These are phyloP conservation scores for Parasteatoda lunata DNA, from an alignment of 2,888 invertebrate species.

Conservation along the genomic window DNA sequence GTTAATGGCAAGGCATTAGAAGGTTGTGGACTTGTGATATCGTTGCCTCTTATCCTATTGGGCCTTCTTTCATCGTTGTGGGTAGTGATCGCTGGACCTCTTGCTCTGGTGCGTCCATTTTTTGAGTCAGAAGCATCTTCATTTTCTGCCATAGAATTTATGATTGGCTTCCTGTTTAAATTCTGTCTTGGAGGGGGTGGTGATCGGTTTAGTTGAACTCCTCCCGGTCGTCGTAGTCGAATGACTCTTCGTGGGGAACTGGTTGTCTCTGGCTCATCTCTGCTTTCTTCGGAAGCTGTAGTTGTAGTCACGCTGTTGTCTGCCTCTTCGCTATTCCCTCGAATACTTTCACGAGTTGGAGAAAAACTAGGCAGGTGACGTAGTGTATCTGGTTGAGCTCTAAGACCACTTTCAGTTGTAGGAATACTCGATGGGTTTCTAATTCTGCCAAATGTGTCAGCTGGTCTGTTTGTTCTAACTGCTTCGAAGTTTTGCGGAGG, in stretches of 20 bases:
- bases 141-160: slow-evolving; percentile 50
- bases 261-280: slow-evolving; percentile 14
- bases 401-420: slow-evolving; percentile 2
- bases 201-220: slow-evolving; percentile 19
- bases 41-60: slow-evolving; percentile 22
- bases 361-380: slow-evolving; percentile 43
- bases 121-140: slow-evolving; percentile 5
- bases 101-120: slow-evolving; percentile 24
- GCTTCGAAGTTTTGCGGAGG: slow-evolving; percentile 27
- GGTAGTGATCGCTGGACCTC: slow-evolving; percentile 40
- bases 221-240: slow-evolving; percentile 48
- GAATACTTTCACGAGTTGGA: slow-evolving; percentile 33
- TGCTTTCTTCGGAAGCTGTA: background rate
- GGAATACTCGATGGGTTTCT: slow-evolving; percentile 26
- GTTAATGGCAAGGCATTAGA: slow-evolving; percentile 66
- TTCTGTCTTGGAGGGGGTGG: slow-evolving; percentile 12
- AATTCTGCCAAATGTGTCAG: slow-evolving; percentile 10
- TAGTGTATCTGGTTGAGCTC: slow-evolving; percentile 28
- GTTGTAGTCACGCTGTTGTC: slow-evolving; percentile 21
- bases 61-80: slow-evolving; percentile 26
- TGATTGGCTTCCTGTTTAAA: slow-evolving; percentile 56
- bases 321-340: slow-evolving; percentile 1
- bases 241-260: slow-evolving; percentile 50
- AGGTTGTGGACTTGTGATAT: background rate
- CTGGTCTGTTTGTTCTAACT: slow-evolving; percentile 23